Conservation (phyloP, 2,797 vertebrate species). For the Pogonophryne albipinna region DNA sequence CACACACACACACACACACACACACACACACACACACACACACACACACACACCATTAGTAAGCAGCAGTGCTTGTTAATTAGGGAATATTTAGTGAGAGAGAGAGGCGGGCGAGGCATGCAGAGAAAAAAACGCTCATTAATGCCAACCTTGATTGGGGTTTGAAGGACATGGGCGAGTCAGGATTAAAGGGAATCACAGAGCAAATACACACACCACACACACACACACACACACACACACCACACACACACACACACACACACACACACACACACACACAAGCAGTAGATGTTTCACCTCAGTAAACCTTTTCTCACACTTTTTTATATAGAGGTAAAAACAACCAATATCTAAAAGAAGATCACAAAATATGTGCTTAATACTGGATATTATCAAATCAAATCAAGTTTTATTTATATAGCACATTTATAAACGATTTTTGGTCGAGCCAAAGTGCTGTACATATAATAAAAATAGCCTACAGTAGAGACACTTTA, state of each 20-base stretch:
- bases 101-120: constrained; percentile 29
- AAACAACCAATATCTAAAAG: no score
- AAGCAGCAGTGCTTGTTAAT: constrained; percentile 66
- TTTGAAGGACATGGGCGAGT: constrained; percentile 71
- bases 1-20: no score
- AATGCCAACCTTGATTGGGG: constrained; percentile 75
- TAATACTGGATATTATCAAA: no score
- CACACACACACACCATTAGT: constrained; percentile 53
- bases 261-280: not conserved
- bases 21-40: constrained; percentile 11
- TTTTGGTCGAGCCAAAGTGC: no score
- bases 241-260: not conserved
- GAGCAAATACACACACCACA: constrained; percentile 23
- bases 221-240: constrained; percentile 13
- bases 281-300: not conserved
- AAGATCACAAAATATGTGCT: no score
- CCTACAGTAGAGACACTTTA: no score
- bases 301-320: constrained; percentile 18
- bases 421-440: no score
- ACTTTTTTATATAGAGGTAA: not conserved
- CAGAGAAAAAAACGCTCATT: constrained; percentile 67
- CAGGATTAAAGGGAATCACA: constrained; percentile 68
- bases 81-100: constrained; percentile 51
- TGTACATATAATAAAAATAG: no score
- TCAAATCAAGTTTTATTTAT: no score